A percentile compares a stretch with the other conserved stretches of the same genome.
phyloP scores from a whole-genome alignment of 2,113 vertebrate genomes.

The Ophiodon elongatus region DNA sequence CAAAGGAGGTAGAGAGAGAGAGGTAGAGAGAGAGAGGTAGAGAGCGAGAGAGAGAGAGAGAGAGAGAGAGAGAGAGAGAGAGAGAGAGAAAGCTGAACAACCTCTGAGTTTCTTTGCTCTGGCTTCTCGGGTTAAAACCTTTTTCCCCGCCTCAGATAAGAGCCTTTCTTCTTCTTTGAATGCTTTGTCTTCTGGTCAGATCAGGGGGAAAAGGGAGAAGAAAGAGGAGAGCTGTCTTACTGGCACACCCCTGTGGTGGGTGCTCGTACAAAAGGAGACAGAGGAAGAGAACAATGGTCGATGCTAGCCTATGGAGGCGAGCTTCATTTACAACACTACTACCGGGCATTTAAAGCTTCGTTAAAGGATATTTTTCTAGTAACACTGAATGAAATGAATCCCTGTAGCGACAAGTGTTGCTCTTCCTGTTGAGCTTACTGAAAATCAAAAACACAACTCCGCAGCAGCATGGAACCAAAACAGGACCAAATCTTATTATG shows the following conservation, averaged over 20 bases:
- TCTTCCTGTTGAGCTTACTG: not conserved
- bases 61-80: not conserved
- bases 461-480: slow-evolving; percentile 11
- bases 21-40: slow-evolving; percentile 25
- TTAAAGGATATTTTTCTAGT: slow-evolving; percentile 13
- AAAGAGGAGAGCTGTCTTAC: slow-evolving; percentile 53
- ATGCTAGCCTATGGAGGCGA: slow-evolving; percentile 18
- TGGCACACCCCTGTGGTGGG: slow-evolving; percentile 68
- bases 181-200: slow-evolving; percentile 75
- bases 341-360: slow-evolving; percentile 33
- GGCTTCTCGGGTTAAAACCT: slow-evolving; percentile 68
- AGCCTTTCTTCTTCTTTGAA: slow-evolving; percentile 68
- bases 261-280: slow-evolving; percentile 59
- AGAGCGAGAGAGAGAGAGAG: slow-evolving; percentile 10
- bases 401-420: not conserved
- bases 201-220: slow-evolving; percentile 52
- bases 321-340: slow-evolving; percentile 19
- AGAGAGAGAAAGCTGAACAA: slow-evolving; percentile 30
- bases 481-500: slow-evolving; percentile 8
- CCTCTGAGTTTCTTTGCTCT: slow-evolving; percentile 61
- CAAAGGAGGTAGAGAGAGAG: slow-evolving; percentile 26
- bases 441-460: slow-evolving; percentile 13
- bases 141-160: slow-evolving; percentile 71
- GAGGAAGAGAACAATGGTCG: slow-evolving; percentile 61
- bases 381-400: slow-evolving; percentile 29